Percentiles rank a stretch among this genome's conserved stretches.
Evolutionary conservation across 2,797 vertebrate genomes (phyloP).

Genomic region (Spinus olivaceus): DNA sequence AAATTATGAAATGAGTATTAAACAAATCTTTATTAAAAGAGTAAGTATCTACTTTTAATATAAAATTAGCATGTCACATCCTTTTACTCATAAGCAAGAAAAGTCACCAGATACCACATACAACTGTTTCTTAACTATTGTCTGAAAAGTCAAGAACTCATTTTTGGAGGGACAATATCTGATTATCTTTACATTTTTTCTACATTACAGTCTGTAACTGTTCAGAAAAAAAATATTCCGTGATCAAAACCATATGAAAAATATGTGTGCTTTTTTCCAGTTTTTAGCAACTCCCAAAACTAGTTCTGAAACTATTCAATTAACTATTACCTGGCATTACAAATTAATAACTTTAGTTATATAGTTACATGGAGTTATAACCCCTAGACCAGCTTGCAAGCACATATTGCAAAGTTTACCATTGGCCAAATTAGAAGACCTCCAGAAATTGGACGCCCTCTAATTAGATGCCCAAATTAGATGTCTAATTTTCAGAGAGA

Average conservation of each 20-base stretch:
- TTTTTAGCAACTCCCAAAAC: not conserved
- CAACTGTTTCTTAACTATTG: not conserved
- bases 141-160: not conserved
- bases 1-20: not conserved
- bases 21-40: not conserved
- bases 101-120: not conserved
- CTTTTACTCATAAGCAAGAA: not conserved
- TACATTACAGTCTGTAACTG: not conserved
- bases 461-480: too few relatives aligned
- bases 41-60: not conserved
- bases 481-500: not conserved
- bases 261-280: rapidly evolving
- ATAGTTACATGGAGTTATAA: not conserved
- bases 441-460: too few relatives aligned
- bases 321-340: not conserved
- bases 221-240: not conserved
- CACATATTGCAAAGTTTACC: not conserved
- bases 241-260: not conserved
- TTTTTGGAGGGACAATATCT: not conserved
- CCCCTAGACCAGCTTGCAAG: not conserved
- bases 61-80: not conserved
- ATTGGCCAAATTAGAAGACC: not conserved
- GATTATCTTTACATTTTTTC: not conserved
- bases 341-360: not conserved
- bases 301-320: not conserved